Conservation (phyloP, 2,888 invertebrate species). For the Leptodirus hochenwartii region DNA sequence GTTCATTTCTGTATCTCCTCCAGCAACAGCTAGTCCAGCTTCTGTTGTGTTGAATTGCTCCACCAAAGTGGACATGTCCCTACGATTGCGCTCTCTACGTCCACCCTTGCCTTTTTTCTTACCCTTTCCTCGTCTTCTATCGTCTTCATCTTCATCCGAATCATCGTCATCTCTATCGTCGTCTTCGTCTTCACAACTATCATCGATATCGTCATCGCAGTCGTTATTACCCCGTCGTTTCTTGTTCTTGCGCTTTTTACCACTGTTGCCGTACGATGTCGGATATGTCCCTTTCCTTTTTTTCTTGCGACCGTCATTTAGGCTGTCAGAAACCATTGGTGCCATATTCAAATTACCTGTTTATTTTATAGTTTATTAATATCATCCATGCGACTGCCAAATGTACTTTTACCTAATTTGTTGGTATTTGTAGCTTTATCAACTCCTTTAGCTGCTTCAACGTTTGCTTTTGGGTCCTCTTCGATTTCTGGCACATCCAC, state of each 20-base stretch:
- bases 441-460: constrained; percentile 3
- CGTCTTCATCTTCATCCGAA: neutral
- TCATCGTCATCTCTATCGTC: constrained; percentile 1
- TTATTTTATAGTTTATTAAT: constrained; percentile 5
- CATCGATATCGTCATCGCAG: constrained; percentile 6
- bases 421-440: too few relatives aligned
- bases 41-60: too few relatives aligned
- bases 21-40: too few relatives aligned
- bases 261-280: constrained; percentile 5
- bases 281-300: constrained; percentile 3
- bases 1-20: too few relatives aligned
- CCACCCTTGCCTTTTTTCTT: too few relatives aligned
- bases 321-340: too few relatives aligned
- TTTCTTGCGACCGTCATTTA: too few relatives aligned
- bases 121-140: constrained; percentile 1
- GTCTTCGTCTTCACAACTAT: constrained; percentile 5
- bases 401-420: too few relatives aligned
- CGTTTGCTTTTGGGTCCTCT: constrained; percentile 6
- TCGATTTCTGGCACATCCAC: constrained; percentile 13
- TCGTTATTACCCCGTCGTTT: too few relatives aligned
- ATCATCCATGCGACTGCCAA: constrained; percentile 3
- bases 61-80: too few relatives aligned
- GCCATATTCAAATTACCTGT: constrained; percentile 9
- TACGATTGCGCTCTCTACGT: too few relatives aligned
- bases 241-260: neutral